Conservation (phyloP, 2,888 invertebrate species). For the Lithodes maja region DNA sequence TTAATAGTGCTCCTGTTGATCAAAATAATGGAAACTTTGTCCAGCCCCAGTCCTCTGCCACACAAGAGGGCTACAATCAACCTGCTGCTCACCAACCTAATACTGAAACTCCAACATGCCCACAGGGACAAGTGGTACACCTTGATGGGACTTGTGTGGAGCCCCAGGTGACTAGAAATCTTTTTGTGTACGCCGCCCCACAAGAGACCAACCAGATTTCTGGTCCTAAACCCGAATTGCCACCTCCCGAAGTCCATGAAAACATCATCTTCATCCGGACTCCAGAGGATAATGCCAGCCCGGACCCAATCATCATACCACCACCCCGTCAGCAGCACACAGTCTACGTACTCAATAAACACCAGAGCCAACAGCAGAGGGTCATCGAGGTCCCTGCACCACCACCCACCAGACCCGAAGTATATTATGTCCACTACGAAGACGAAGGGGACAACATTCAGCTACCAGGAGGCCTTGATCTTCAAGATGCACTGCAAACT, state of each 20-base stretch:
- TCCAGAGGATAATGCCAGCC: constrained; percentile 25
- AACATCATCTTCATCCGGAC: constrained; percentile 53
- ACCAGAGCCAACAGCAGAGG: constrained; percentile 20
- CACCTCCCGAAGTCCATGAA: constrained; percentile 44
- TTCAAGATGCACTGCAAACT: neutral
- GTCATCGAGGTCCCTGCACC: constrained; percentile 45
- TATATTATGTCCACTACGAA: constrained; percentile 49
- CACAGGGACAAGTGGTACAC: constrained; percentile 26
- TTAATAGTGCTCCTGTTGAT: no score
- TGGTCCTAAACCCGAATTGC: constrained; percentile 40
- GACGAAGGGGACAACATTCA: constrained; percentile 43
- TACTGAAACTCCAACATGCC: neutral
- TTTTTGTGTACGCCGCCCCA: constrained; percentile 49
- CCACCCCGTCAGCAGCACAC: constrained; percentile 49
- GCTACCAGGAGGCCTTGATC: constrained; percentile 35
- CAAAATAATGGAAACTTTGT: no score
- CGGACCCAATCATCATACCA: constrained; percentile 55
- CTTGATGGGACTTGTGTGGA: constrained; percentile 47
- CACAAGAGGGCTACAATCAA: no score
- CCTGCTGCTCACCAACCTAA: no score
- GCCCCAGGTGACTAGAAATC: constrained; percentile 43
- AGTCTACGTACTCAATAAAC: constrained; percentile 57
- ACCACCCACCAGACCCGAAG: constrained; percentile 36
- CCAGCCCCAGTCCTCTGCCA: no score
- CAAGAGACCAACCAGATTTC: neutral